Conservation (phyloP, 2,797 vertebrate species). For the Thalassophryne amazonica region DNA sequence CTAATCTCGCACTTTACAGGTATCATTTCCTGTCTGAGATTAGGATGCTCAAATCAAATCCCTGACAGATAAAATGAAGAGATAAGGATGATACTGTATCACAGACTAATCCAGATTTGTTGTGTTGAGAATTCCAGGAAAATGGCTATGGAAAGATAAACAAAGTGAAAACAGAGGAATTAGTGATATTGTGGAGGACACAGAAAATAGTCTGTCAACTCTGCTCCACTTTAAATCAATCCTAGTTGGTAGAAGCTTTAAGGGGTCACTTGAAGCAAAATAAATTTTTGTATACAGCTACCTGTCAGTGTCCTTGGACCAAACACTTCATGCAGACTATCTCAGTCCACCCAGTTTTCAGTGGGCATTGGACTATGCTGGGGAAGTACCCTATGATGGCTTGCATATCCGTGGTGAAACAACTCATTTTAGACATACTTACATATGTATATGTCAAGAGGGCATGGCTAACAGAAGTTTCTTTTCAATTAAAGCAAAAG, state of each 20-base stretch:
- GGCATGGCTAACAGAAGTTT: too few relatives aligned
- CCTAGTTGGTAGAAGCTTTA: background rate
- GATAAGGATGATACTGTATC: slow-evolving; percentile 60
- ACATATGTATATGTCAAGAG: too few relatives aligned
- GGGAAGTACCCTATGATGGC: too few relatives aligned
- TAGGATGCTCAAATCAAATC: slow-evolving; percentile 39
- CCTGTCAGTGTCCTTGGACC: too few relatives aligned
- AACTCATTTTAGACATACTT: too few relatives aligned
- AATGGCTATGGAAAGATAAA: slow-evolving; percentile 11
- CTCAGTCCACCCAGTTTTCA: too few relatives aligned
- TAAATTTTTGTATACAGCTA: too few relatives aligned
- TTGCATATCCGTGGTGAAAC: too few relatives aligned
- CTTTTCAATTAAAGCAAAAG: too few relatives aligned
- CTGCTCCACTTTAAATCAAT: background rate
- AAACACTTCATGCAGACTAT: too few relatives aligned
- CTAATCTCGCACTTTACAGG: slow-evolving; percentile 35
- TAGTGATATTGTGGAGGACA: slow-evolving; percentile 1
- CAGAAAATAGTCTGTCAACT: background rate
- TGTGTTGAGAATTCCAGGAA: slow-evolving; percentile 36
- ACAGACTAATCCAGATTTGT: slow-evolving; percentile 42
- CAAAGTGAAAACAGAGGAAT: slow-evolving; percentile 9
- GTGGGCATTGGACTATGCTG: too few relatives aligned
- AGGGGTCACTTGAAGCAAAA: too few relatives aligned
- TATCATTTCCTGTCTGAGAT: slow-evolving; percentile 44
- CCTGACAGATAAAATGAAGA: slow-evolving; percentile 35